These are phyloP conservation scores for Microplitis demolitor DNA, from an alignment of 1,140 invertebrate species.

Conservation along the genomic window DNA sequence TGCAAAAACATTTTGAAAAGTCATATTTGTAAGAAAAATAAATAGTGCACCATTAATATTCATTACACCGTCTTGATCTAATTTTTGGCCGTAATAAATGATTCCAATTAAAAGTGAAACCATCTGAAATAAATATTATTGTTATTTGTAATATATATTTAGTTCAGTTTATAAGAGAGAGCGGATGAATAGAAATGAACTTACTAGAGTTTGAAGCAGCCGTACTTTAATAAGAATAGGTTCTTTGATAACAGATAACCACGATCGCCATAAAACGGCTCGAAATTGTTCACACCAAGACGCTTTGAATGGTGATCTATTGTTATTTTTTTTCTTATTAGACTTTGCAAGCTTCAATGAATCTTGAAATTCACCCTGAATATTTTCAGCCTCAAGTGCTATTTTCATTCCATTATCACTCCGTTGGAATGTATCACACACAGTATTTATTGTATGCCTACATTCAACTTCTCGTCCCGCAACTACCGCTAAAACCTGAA, in stretches of 20 bases:
- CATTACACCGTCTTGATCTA: constrained; percentile 88
- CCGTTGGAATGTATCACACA: constrained; percentile 76
- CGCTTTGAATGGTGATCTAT: constrained; percentile 77
- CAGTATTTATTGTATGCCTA: constrained; percentile 73
- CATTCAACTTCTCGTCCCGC: constrained; percentile 81
- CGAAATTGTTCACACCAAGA: constrained; percentile 87
- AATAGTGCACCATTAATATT: constrained; percentile 97
- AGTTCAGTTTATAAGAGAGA: no score
- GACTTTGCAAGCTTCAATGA: constrained; percentile 25
- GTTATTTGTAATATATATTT: no score
- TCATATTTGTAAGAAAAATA: constrained; percentile 91
- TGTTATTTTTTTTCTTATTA: not conserved
- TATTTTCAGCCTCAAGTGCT: constrained; percentile 61
- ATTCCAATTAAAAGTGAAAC: constrained; percentile 84
- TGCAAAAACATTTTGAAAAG: constrained; percentile 89
- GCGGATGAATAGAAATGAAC: constrained; percentile 43
- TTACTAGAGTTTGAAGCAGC: constrained; percentile 86
- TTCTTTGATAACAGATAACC: constrained; percentile 85
- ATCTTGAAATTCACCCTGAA: constrained; percentile 47
- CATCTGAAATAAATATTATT: constrained; percentile 66
- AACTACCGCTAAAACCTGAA: constrained; percentile 87
- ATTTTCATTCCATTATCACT: constrained; percentile 68
- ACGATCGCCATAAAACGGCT: constrained; percentile 89
- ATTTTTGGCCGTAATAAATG: constrained; percentile 84
- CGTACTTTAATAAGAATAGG: constrained; percentile 88